These are phyloP conservation scores for Gambelia wislizenii DNA, from an alignment of 2,797 vertebrate genomes.

Conservation along the genomic window DNA sequence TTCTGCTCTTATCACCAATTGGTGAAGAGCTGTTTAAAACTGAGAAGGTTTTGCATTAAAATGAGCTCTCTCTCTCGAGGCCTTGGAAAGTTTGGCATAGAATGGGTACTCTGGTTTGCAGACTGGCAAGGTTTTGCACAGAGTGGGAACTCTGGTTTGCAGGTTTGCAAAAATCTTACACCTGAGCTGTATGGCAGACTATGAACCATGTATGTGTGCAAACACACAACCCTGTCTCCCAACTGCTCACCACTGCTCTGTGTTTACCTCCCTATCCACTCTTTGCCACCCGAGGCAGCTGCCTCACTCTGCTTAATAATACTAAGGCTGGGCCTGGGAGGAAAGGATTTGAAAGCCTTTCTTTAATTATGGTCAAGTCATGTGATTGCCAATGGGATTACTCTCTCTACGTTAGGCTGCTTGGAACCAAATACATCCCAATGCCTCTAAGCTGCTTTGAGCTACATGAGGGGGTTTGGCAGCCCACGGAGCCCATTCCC, in stretches of 20 bases:
- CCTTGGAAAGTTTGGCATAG: neutral
- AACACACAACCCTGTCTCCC: no score
- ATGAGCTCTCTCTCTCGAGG: neutral
- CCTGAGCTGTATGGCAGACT: no score
- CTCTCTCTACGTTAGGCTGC: no score
- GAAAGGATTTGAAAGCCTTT: neutral
- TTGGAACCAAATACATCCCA: neutral
- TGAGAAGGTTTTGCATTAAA: neutral
- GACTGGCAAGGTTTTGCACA: neutral
- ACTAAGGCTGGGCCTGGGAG: no score
- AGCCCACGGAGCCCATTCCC: neutral
- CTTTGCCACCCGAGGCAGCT: no score
- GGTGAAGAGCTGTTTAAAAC: neutral
- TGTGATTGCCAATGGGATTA: neutral
- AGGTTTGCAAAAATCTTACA: neutral
- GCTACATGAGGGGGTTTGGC: neutral
- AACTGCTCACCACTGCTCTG: no score
- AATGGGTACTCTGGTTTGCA: neutral
- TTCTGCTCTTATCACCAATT: neutral
- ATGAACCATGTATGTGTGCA: no score
- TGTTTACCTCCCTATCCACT: no score
- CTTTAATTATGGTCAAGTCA: neutral
- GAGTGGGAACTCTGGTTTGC: neutral
- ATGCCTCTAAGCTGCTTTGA: neutral
- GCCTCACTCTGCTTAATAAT: no score